Conservation (phyloP, 2,888 invertebrate genomes). For the Liodrosophila aerea region DNA sequence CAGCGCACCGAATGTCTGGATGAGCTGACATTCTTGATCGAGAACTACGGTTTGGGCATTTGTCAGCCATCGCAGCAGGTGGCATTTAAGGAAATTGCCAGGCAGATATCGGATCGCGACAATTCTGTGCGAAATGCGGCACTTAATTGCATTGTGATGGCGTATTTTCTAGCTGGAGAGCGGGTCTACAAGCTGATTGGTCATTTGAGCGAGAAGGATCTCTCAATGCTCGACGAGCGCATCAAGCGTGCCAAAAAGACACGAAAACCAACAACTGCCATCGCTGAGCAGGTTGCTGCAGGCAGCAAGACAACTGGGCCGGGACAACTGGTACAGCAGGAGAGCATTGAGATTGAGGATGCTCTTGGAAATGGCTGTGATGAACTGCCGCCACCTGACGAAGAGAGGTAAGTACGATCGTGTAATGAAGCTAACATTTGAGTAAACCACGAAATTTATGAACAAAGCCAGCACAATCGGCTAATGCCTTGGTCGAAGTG, state of each 20-base stretch:
- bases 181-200: slow-evolving; percentile 94
- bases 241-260: slow-evolving; percentile 94
- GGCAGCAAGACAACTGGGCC: slow-evolving; percentile 14
- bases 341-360: slow-evolving; percentile 82
- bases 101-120: slow-evolving; percentile 97
- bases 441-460: not conserved
- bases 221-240: slow-evolving; percentile 96
- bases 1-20: slow-evolving; percentile 98
- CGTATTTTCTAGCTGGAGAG: slow-evolving; percentile 95
- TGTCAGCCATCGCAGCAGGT: slow-evolving; percentile 91
- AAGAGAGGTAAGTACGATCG: slow-evolving; percentile 70
- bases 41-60: slow-evolving; percentile 91
- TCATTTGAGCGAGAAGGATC: slow-evolving; percentile 96
- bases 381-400: slow-evolving; percentile 79
- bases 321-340: slow-evolving; percentile 71
- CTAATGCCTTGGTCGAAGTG: too few relatives aligned
- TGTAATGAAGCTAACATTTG: not conserved
- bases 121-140: slow-evolving; percentile 98
- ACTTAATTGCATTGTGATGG: slow-evolving; percentile 95
- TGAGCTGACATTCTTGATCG: slow-evolving; percentile 93
- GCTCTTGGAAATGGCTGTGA: slow-evolving; percentile 80
- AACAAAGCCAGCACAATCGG: too few relatives aligned
- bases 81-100: slow-evolving; percentile 92
- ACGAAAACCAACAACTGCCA: slow-evolving; percentile 83
- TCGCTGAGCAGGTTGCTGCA: slow-evolving; percentile 81